Evolutionary conservation across 2,113 vertebrate species (phyloP).

Genomic region (Cryptotis parvus): DNA sequence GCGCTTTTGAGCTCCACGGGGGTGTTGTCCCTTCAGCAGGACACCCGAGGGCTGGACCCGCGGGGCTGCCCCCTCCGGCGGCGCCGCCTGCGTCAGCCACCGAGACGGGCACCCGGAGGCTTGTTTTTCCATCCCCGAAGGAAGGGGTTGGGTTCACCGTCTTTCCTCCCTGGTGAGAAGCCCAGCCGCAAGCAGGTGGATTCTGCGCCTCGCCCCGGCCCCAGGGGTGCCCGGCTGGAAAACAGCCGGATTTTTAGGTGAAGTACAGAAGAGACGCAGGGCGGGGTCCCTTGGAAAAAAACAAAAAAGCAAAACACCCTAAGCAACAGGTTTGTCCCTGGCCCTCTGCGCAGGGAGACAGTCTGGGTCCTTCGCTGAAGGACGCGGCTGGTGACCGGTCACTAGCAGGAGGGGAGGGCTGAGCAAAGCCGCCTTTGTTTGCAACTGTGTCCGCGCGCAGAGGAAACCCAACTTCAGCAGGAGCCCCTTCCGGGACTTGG

Average conservation of each 20-base stretch:
- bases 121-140: constrained; percentile 41
- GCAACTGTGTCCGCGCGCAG: background rate
- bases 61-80: too few species aligned
- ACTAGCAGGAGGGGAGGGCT: background rate
- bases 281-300: background rate
- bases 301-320: too few species aligned
- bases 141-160: background rate
- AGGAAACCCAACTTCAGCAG: background rate
- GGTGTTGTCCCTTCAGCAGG: too few species aligned
- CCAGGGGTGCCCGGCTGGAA: background rate
- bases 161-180: background rate
- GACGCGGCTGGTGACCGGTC: background rate
- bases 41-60: too few species aligned
- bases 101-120: background rate
- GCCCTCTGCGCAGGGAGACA: too few species aligned
- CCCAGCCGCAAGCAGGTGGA: constrained; percentile 53
- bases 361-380: background rate
- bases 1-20: too few species aligned
- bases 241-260: background rate
- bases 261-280: background rate
- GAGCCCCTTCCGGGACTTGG: background rate
- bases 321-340: constrained; percentile 51
- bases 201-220: background rate
- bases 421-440: background rate
- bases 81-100: background rate